Conservation (phyloP, 2,797 vertebrate genomes). For the Sebastes ruberrimus region DNA sequence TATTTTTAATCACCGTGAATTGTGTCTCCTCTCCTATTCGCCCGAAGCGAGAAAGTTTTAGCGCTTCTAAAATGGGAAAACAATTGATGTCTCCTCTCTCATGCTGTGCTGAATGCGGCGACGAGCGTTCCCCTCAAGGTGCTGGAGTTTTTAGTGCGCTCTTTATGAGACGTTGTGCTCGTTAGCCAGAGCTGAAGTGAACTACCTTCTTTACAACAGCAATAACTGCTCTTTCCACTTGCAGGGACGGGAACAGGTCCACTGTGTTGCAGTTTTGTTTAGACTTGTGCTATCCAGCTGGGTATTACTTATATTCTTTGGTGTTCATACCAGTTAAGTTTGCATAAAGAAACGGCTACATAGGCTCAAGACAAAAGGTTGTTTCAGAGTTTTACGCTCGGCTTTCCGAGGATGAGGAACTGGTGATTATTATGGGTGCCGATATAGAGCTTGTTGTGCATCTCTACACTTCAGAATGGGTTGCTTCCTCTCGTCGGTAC, state of each 20-base stretch:
- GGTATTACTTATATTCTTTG: not conserved
- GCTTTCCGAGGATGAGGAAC: not conserved
- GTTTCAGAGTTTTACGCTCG: not conserved
- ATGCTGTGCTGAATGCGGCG: not conserved
- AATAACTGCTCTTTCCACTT: not conserved
- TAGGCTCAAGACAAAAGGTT: not conserved
- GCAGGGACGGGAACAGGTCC: not conserved
- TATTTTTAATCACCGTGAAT: conserved; percentile 17
- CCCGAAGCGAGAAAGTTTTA: conserved; percentile 23
- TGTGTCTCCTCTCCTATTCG: not conserved
- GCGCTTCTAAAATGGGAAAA: conserved; percentile 31
- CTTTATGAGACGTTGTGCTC: conserved; percentile 7
- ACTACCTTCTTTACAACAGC: not conserved
- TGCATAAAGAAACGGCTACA: too few species aligned
- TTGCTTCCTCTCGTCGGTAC: not conserved
- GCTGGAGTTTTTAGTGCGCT: not conserved
- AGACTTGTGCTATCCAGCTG: not conserved
- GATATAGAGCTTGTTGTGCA: not conserved
- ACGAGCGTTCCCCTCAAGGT: conserved; percentile 14
- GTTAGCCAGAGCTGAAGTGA: not conserved
- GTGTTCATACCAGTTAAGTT: too few species aligned
- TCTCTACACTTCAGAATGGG: not conserved
- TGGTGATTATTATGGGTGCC: not conserved
- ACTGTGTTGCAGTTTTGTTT: not conserved
- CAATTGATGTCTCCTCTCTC: conserved; percentile 17